These are phyloP conservation scores for Xyrichtys novacula DNA, from an alignment of 2,797 vertebrate genomes.

Conservation along the genomic window DNA sequence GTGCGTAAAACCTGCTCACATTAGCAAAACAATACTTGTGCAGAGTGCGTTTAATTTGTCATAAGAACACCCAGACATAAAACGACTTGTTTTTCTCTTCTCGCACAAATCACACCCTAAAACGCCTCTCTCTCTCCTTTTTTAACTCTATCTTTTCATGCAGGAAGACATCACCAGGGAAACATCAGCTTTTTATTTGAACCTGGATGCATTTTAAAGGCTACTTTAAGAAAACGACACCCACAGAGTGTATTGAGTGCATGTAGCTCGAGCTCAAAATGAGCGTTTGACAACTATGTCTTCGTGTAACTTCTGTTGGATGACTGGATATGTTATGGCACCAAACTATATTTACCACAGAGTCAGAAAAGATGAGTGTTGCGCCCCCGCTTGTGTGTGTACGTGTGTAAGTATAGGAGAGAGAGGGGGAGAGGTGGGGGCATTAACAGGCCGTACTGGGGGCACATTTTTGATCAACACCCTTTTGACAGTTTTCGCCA, in stretches of 20 bases:
- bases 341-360: constrained; percentile 16
- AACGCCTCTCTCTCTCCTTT: no score
- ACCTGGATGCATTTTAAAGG: background rate
- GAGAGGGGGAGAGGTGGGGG: background rate
- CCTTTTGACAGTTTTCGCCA: constrained; percentile 8
- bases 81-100: background rate
- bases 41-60: background rate
- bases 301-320: background rate
- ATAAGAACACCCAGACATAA: background rate
- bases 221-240: background rate
- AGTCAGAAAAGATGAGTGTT: background rate
- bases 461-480: constrained; percentile 20
- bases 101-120: background rate
- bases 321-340: background rate
- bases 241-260: background rate
- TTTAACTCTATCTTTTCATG: background rate
- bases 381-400: background rate
- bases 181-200: background rate
- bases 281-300: background rate
- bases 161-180: background rate
- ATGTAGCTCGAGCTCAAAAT: background rate
- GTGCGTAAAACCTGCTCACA: background rate
- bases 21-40: background rate
- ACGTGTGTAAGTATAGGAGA: background rate
- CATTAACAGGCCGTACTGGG: constrained; percentile 13